Percentiles rank a stretch among this genome's conserved stretches.
phyloP scores from a whole-genome alignment of 92 coral and sea anemone genomes.

The Bergia puertoricense region DNA sequence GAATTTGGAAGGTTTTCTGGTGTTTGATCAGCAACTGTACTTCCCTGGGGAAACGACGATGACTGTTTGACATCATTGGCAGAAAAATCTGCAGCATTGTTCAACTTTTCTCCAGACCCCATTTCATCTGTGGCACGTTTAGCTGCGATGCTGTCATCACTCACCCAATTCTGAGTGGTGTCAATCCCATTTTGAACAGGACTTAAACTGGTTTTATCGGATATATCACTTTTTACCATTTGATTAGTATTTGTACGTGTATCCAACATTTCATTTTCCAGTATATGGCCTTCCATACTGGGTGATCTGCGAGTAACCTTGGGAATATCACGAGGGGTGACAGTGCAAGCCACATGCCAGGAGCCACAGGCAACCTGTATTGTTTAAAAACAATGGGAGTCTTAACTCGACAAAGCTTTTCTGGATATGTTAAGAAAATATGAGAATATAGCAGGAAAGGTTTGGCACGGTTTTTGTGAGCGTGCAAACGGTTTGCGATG shows the following conservation, averaged over 20 bases:
- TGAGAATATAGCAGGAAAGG: background rate
- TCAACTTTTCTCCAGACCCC: background rate
- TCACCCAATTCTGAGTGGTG: background rate
- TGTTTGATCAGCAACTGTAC: background rate
- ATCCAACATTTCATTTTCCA: background rate
- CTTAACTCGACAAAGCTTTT: background rate
- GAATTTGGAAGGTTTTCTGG: too few relatives aligned
- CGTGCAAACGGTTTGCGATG: too few relatives aligned
- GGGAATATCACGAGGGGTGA: constrained; percentile 21
- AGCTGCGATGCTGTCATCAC: too few relatives aligned
- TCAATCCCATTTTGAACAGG: background rate
- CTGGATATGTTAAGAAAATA: too few relatives aligned
- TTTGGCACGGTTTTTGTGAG: background rate
- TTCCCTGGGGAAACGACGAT: background rate
- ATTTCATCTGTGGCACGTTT: background rate
- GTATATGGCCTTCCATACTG: background rate
- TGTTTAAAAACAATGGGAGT: background rate
- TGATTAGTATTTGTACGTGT: background rate
- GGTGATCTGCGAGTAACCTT: background rate
- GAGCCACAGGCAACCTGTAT: constrained; percentile 91
- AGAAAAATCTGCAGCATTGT: background rate
- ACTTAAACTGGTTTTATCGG: background rate
- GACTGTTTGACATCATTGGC: background rate
- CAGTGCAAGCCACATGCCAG: constrained; percentile 92
- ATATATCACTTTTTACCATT: background rate